These are phyloP conservation scores for Castor canadensis DNA, from an alignment of 2,113 vertebrate genomes.

Conservation along the genomic window DNA sequence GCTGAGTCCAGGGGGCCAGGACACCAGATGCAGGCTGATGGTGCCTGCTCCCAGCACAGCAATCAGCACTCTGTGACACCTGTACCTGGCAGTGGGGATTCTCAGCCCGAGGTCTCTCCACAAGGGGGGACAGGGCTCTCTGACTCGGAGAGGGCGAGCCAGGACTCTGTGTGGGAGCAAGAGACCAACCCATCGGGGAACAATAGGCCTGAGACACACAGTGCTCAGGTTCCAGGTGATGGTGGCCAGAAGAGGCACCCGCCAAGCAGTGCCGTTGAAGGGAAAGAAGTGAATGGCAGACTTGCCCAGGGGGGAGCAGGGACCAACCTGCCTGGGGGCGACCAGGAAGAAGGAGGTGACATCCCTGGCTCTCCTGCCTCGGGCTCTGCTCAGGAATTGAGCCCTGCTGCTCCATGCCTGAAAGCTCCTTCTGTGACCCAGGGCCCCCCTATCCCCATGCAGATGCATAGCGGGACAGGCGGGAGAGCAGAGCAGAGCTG, in stretches of 20 bases:
- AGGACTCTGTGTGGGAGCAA: background rate
- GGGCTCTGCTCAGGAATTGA: no score
- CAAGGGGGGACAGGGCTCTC: background rate
- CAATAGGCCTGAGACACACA: background rate
- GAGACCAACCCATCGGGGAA: background rate
- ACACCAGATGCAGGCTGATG: background rate
- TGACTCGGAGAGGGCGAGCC: background rate
- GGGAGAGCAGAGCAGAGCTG: background rate
- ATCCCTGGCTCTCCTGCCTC: accelerated
- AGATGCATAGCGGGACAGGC: background rate
- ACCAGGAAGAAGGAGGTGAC: background rate
- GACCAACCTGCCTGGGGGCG: background rate
- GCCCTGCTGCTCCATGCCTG: background rate
- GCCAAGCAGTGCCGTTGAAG: background rate
- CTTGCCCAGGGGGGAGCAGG: background rate
- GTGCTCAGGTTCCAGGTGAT: background rate
- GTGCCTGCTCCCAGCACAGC: background rate
- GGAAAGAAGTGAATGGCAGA: background rate
- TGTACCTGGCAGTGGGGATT: accelerated
- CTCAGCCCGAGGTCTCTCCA: background rate
- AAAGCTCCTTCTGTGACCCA: background rate
- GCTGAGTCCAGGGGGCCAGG: background rate
- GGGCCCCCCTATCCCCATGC: background rate
- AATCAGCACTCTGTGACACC: background rate
- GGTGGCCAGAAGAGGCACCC: background rate